Evolutionary conservation across 1,140 invertebrate species (phyloP).

Genomic region (Leptoteleia sp.): DNA sequence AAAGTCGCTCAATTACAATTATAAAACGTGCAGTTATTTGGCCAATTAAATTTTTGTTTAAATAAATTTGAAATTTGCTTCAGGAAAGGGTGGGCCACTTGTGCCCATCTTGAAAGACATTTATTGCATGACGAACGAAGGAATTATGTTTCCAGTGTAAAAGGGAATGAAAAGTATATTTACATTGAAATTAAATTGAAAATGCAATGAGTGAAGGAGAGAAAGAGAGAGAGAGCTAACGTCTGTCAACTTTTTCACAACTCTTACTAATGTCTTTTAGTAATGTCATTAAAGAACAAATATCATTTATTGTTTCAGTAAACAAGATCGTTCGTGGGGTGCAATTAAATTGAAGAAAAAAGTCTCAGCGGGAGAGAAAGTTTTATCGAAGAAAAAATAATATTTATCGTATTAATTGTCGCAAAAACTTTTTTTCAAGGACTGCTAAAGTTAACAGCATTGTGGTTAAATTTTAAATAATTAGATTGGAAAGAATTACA

Average conservation of each 20-base stretch:
- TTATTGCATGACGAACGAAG: not conserved
- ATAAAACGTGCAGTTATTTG: too few relatives aligned
- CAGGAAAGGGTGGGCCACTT: not conserved
- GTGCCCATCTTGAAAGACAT: not conserved
- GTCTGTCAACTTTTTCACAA: constrained; percentile 10
- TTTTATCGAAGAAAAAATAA: not conserved
- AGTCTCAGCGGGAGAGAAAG: too few relatives aligned
- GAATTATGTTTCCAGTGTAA: not conserved
- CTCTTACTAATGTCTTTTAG: constrained; percentile 18
- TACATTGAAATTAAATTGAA: constrained; percentile 7
- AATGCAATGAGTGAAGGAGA: constrained; percentile 10
- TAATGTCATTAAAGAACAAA: constrained; percentile 10
- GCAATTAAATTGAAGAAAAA: constrained; percentile 7
- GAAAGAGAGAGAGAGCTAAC: constrained; percentile 6
- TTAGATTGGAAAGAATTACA: too few relatives aligned
- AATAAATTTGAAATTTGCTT: too few relatives aligned
- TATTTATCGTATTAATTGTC: not conserved
- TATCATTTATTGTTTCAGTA: constrained; percentile 5
- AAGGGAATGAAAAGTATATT: constrained; percentile 7
- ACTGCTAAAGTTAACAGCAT: too few relatives aligned
- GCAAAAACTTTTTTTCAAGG: too few relatives aligned
- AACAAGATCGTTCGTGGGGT: not conserved
- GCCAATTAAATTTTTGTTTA: too few relatives aligned
- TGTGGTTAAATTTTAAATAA: too few relatives aligned
- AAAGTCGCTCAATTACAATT: too few relatives aligned